A percentile compares a stretch with the other conserved stretches of the same genome.
These are phyloP conservation scores for Epirrita christyi DNA, from an alignment of 2,888 invertebrate genomes.

Conservation along the genomic window DNA sequence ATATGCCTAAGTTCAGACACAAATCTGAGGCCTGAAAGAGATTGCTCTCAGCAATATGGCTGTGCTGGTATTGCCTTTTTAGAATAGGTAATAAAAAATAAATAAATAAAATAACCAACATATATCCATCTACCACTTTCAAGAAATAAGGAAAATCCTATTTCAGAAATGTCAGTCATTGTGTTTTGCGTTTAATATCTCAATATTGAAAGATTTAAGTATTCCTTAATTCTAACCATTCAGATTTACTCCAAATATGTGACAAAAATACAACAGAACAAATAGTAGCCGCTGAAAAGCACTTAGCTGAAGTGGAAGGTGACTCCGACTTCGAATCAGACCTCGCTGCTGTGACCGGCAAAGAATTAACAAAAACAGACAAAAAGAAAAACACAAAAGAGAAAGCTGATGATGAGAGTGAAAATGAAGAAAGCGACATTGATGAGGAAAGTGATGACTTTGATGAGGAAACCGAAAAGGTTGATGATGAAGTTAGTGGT, in stretches of 20 bases:
- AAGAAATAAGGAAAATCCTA: too few relatives aligned
- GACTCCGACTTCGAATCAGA: slow-evolving; percentile 87
- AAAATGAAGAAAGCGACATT: slow-evolving; percentile 32
- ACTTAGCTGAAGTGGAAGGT: slow-evolving; percentile 84
- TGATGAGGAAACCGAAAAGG: slow-evolving; percentile 25
- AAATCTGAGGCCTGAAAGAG: too few relatives aligned
- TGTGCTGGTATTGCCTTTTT: too few relatives aligned
- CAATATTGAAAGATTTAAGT: too few relatives aligned
- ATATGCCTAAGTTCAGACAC: too few relatives aligned
- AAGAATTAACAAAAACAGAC: slow-evolving; percentile 46
- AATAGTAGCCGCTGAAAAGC: slow-evolving; percentile 85
- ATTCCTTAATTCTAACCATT: background rate
- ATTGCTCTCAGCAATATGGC: too few relatives aligned
- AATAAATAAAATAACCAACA: too few relatives aligned
- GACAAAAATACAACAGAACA: slow-evolving; percentile 87
- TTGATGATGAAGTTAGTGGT: slow-evolving; percentile 36
- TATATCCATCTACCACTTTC: too few relatives aligned
- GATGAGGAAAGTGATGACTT: slow-evolving; percentile 38
- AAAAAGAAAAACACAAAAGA: slow-evolving; percentile 31
- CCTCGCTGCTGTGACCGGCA: slow-evolving; percentile 82
- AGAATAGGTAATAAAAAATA: too few relatives aligned
- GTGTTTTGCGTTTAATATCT: too few relatives aligned
- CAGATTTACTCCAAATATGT: slow-evolving; percentile 90
- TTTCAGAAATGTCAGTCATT: too few relatives aligned
- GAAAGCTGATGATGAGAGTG: slow-evolving; percentile 31